Base-by-base conservation (phyloP, 2,113 vertebrate species). In the Campylorhamphus procurvoides region DNA sequence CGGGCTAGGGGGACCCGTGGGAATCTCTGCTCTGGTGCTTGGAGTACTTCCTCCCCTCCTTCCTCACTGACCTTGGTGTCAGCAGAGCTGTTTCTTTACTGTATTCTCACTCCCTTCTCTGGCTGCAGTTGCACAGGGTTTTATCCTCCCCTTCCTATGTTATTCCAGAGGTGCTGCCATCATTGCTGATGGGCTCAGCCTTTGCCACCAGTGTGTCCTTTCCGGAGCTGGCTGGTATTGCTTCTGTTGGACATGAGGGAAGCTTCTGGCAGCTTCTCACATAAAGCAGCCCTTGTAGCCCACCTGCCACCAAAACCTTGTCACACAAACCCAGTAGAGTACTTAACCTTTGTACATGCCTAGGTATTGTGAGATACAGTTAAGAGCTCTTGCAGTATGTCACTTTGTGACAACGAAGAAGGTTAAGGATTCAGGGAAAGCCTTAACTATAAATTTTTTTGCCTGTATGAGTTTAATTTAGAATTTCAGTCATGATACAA, bases 391-490 rank as follows among this genome's bases (percentile, higher is more conserved):
- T 78, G 77, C 49, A 89, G 35, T 84, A 85, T 50, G 59, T 91
- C 79, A 82, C 53, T 82, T 87, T n/a, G 67, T 76, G 76, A 85
- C 69, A 87, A 64, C 1, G 3, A 83, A 92, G 22, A 62, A 84
- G 72, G 85, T 69, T 93, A 87, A 84, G 62, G 58, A 90, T 71
- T 85, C 91, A 90, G 4, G 8, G 50, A 83, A 91, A 93, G 35
- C 47, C 52, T 93, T 74, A 77, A 52, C 82, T 85, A 37, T 83
- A 90, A 59, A 62, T 91, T 85, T 77, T 78, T 68, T 90, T 94
- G 72, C 63, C 89, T 80, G 39, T 79, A 24, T 84, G 90, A 80
- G 63, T 95, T 90, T 89, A 90, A 90, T 96, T 94, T 95, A 89
- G 91, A 94, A 87, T 82, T 89, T 67, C 90, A 50, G 47, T 87